A percentile compares a stretch with the other conserved stretches of the same genome.
phyloP scores from a whole-genome alignment of 2,888 invertebrate genomes.

The Cataglyphis altisquamis region DNA sequence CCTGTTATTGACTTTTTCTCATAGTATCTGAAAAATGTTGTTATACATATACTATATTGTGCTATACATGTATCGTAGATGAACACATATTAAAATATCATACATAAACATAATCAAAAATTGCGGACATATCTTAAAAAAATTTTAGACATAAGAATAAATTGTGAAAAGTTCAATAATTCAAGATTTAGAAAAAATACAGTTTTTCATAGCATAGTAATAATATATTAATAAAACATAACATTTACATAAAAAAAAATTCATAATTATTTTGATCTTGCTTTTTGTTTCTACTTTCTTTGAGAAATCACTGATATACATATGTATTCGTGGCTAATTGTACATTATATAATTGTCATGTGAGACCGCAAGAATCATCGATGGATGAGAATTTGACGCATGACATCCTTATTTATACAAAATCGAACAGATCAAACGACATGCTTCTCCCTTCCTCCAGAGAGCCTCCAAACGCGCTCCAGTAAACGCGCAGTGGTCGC shows the following conservation, averaged over 20 bases:
- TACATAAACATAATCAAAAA: no score
- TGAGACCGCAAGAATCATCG: background rate
- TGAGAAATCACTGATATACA: background rate
- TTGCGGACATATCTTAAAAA: no score
- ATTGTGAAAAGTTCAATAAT: no score
- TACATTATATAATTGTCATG: no score
- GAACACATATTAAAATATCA: no score
- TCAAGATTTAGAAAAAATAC: no score
- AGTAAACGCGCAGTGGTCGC: conserved; percentile 15
- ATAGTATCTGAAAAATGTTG: background rate
- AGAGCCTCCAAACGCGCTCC: background rate
- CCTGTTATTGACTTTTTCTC: background rate
- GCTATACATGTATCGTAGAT: background rate
- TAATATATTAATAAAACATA: no score
- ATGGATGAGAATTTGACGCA: background rate
- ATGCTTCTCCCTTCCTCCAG: background rate
- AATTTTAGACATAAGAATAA: no score
- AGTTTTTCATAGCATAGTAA: no score
- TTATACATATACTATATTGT: background rate
- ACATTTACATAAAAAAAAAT: background rate
- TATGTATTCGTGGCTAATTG: no score
- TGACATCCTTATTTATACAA: conserved; percentile 6
- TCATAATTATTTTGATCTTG: background rate
- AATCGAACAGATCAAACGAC: background rate
- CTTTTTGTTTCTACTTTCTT: background rate